Evolutionary conservation across 1,140 invertebrate genomes (phyloP), one percentile per base, ranked within the genome.

Genomic region (Chironomus tepperi): DNA sequence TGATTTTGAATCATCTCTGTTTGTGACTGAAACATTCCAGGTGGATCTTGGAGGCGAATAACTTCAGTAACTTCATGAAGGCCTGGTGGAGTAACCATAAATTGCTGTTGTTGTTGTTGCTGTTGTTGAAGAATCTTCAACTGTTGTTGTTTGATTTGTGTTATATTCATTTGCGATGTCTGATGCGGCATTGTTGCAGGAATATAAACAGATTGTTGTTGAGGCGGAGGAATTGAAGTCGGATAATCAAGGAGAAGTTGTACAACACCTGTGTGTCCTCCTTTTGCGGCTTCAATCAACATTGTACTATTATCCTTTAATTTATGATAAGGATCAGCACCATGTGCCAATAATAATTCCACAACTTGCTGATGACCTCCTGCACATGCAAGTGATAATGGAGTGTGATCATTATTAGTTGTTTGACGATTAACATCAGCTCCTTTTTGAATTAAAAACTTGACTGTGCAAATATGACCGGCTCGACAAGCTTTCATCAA

Each of bases 401-500:
- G 96, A 24, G 97, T 99, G 82, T 99, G 98, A 82, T 98, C 93
- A 82, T 99, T 99, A 79, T 97, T 98, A 76, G 96, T 95, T 73
- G 98, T 98, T 85, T 96, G 91, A 76, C 93, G 90, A 79, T 93
- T 92, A 15, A 99, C 95, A 83, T 98, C 94, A 16, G 96, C 97
- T 75, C 93, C 92, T 85, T 95, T 95, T 64, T 91, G 90, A 75
- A 99, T 90, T 73, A 99, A 88, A 83, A 98, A 95, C 84, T 98
- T 94, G 73, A 99, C 98, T 73, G 97, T 98, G 81, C 94, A 96
- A n/a, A 96, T 85, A 84, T 99, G 97, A n/a, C 97, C 97, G 74
- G 97, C 97, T 80, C 98, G 90, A 77, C 96, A 96, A n/a, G 98
- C 96, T 84, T 99, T 94, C 98, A 99, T 99, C 76, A 99, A 83